Evolutionary conservation across 2,113 vertebrate genomes (phyloP).

Genomic region (Barnardius zonarius): DNA sequence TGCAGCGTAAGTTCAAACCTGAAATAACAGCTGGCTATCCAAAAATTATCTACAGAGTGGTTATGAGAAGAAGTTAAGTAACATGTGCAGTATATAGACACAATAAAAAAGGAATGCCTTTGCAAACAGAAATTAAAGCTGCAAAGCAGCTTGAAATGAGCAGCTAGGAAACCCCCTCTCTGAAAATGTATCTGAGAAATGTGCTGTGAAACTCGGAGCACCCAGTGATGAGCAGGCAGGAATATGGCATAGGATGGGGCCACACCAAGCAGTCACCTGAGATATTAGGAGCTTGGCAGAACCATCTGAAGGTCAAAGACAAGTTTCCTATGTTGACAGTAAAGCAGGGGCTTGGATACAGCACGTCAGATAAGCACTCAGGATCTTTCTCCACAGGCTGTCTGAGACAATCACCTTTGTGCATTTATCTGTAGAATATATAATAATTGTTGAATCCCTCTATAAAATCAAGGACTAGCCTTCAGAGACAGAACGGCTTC

Average conservation of each 20-base stretch:
- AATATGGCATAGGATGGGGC: neutral
- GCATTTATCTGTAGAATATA: neutral
- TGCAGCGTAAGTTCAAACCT: neutral
- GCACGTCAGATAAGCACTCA: accelerated
- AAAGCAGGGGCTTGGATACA: neutral
- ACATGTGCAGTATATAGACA: neutral
- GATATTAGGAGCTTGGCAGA: neutral
- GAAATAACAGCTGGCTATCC: neutral
- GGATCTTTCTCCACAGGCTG: neutral
- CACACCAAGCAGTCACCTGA: neutral
- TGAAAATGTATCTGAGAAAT: neutral
- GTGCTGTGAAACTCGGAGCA: neutral
- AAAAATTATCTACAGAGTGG: neutral
- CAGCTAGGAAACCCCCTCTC: neutral
- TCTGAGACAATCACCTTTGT: neutral
- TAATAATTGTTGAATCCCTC: neutral
- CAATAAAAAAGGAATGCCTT: neutral
- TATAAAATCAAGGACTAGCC: neutral
- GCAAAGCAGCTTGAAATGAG: neutral
- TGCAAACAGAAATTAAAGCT: neutral
- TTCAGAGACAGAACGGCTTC: neutral
- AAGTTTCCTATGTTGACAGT: neutral
- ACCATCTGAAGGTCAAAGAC: neutral
- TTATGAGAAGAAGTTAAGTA: neutral
- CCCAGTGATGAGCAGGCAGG: neutral